Evolutionary conservation across 2,797 vertebrate species (phyloP), one percentile per base, ranked within the genome.

Genomic region (Arctocebus calabarensis): DNA sequence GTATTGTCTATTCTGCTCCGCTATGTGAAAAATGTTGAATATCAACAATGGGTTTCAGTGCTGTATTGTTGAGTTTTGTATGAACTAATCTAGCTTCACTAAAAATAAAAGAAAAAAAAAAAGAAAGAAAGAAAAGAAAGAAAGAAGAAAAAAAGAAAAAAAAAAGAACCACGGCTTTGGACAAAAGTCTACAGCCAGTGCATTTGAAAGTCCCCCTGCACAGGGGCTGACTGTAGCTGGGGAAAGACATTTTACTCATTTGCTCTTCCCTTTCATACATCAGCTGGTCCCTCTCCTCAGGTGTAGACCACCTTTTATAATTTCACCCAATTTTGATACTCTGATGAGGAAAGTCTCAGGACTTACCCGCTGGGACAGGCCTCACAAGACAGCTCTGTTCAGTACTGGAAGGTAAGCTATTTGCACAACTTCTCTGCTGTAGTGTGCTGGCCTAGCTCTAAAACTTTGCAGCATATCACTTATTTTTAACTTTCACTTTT

Each of bases 1-100:
- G 98, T 99, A 99, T 99, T 99, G 99, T 99, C 99, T 99, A 99
- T 99, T 99, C 99, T 99, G 99, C 99, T 99, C 99, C 98, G 99
- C 99, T 99, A 99, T 99, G 99, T 99, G 99, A 99, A 99, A 99
- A 99, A 99, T 99, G 99, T 99, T 99, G 99, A 99, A 99, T 99
- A 99, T 99, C 99, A 99, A 99, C 99, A 99, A 99, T 99, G 99
- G 99, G 99, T 99, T 99, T 99, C 99, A 99, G 99, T 99, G 99
- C 99, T 98, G 99, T 99, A 99, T 99, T 99, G 99, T 99, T 99
- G 99, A 99, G 99, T 99, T 99, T 99, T 99, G 99, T 99, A 99
- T 99, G 99, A 99, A 99, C 99, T 99, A 99, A 99, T 99, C 99
- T 99, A 99, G 99, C 99, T 99, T 99, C 99, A 99, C 99, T 99